These are phyloP conservation scores for Polyommatus icarus DNA, from an alignment of 2,888 invertebrate genomes.

Conservation along the genomic window DNA sequence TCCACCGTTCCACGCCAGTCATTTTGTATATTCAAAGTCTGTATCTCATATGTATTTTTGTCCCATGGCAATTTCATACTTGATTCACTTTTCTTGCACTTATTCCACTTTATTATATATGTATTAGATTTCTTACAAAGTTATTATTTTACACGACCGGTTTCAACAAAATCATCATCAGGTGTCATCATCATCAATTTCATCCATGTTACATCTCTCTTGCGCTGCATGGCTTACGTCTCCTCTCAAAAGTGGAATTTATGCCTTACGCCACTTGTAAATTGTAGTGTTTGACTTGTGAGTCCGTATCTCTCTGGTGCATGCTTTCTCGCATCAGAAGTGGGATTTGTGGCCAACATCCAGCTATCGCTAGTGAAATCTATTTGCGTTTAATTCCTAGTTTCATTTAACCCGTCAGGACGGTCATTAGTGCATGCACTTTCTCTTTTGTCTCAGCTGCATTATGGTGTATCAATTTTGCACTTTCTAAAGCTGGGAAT, in stretches of 20 bases:
- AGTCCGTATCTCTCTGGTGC: not conserved
- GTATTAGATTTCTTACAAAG: no score
- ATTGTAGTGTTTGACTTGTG: not conserved
- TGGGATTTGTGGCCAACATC: not conserved
- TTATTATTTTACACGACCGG: no score
- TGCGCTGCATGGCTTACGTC: no score
- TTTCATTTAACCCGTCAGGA: conserved; percentile 16
- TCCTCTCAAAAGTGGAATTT: not conserved
- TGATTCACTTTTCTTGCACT: no score
- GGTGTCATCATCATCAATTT: no score
- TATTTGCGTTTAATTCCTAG: conserved; percentile 7
- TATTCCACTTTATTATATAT: no score
- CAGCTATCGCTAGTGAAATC: conserved; percentile 1
- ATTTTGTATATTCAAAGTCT: no score
- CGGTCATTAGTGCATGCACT: conserved; percentile 9
- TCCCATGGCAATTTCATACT: no score
- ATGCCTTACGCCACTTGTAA: not conserved
- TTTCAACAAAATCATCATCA: no score
- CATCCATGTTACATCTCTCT: no score
- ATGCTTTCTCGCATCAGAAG: not conserved
- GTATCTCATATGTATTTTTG: no score
- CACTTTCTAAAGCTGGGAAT: conserved; percentile 24
- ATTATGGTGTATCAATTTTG: conserved; percentile 18
- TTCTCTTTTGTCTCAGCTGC: conserved; percentile 15
- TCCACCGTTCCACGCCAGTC: no score